Evolutionary conservation across 2,797 vertebrate species (phyloP), one percentile per base, ranked within the genome.

Genomic region (Mormyrus hasselquistii): DNA sequence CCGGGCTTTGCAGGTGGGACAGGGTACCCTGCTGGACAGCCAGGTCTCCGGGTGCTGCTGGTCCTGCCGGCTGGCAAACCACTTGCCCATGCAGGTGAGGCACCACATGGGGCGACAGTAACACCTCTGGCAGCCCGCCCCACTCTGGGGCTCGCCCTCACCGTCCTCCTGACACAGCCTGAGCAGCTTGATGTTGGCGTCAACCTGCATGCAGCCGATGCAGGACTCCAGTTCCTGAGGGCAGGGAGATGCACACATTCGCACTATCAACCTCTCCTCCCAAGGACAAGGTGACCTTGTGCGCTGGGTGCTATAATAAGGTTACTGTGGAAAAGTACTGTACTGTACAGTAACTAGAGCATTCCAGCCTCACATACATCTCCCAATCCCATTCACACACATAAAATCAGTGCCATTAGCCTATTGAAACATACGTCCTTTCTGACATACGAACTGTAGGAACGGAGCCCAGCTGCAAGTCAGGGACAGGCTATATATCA

Each of bases 101-200:
- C 98, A 99, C 98, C 98, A 99, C 98, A 99, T 99, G 76, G 98
- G 98, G 19, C 98, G 96, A 90, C 98, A 99, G 93, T 96, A 97
- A 91, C 98, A 99, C 88, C 94, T 96, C 92, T 97, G 97, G 90
- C 98, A 99, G 3, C 96, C 97, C 0, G 95, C 95, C 47, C 94
- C 94, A 0, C 87, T 93, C 55, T 93, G 94, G 0, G 14, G 5
- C 92, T 94, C 94, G 0, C 87, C 93, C 59, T 93, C 95, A 0
- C 52, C 16, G 91, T 95, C 95, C 50, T 95, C 93, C 73, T 93
- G 95, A 90, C 98, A 99, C n/a, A 95, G 95, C 90, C 96, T 95
- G 92, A 98, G 85, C 88, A 99, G 95, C 92, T 99, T 99, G 90
- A 96, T 95, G 49, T 94, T 96, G 52, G 98, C 97, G 0, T 90